Evolutionary conservation across 2,888 invertebrate species (phyloP).

Genomic region (Drosophila infuscata): DNA sequence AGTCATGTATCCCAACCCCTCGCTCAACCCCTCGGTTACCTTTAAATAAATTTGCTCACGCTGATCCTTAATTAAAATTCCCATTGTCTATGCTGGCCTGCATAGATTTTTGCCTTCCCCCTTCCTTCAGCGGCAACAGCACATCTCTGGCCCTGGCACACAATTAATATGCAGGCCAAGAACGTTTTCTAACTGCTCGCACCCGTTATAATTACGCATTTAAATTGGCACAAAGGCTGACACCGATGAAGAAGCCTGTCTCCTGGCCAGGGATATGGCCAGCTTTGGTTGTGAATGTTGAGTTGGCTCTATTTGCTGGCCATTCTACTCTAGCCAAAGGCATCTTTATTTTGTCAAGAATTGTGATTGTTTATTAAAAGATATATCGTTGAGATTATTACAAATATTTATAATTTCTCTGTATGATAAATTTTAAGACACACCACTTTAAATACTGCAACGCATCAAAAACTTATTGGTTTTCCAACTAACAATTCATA

Average conservation of each 20-base stretch:
- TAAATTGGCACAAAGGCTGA: constrained; percentile 77
- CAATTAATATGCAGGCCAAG: constrained; percentile 78
- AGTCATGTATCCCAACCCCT: constrained; percentile 17
- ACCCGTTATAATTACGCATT: constrained; percentile 80
- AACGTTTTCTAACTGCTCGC: constrained; percentile 66
- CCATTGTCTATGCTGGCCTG: constrained; percentile 64
- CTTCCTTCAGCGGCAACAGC: constrained; percentile 4
- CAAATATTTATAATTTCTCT: neutral
- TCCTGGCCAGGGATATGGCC: constrained; percentile 24
- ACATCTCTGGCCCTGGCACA: constrained; percentile 46
- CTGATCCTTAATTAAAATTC: constrained; percentile 79
- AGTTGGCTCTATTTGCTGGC: constrained; percentile 1
- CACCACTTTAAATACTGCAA: no score
- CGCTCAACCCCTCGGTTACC: constrained; percentile 20
- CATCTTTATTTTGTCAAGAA: neutral
- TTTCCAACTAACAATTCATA: neutral
- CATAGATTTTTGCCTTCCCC: constrained; percentile 54
- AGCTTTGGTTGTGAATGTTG: constrained; percentile 13
- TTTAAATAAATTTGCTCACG: constrained; percentile 76
- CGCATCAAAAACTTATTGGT: neutral
- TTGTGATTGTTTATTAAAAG: neutral
- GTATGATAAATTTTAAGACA: neutral
- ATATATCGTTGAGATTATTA: neutral
- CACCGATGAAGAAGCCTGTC: constrained; percentile 14
- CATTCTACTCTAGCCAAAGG: neutral